Evolutionary conservation across 2,113 vertebrate genomes (phyloP).

Genomic region (Gobius niger): DNA sequence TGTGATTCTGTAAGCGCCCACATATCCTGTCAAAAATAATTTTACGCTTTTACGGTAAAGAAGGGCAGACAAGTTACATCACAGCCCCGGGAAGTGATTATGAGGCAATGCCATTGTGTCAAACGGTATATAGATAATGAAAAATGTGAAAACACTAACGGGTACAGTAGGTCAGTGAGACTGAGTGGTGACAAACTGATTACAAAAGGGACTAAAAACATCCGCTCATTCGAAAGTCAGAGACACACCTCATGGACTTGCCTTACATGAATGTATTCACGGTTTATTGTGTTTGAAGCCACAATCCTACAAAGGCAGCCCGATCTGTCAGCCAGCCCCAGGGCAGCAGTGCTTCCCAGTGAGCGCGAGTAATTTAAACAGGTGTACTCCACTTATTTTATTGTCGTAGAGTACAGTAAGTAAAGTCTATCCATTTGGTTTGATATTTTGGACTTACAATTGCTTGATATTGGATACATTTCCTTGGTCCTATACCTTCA

Average conservation of each 20-base stretch:
- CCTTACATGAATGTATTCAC: no score
- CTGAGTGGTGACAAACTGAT: no score
- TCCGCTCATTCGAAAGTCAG: not conserved
- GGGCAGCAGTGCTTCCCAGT: not conserved
- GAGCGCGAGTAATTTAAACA: no score
- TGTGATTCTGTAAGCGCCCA: slow-evolving; percentile 30
- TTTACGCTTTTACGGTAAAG: slow-evolving; percentile 12
- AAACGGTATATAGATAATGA: not conserved
- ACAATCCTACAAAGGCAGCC: not conserved
- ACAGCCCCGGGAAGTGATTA: slow-evolving; percentile 16
- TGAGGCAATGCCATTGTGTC: slow-evolving; percentile 10
- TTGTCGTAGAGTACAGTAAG: no score
- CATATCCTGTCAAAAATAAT: slow-evolving; percentile 45
- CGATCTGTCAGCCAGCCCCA: not conserved
- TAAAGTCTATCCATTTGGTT: no score
- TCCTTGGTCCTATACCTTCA: not conserved
- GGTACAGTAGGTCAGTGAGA: no score
- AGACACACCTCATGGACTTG: no score
- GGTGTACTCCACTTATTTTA: no score
- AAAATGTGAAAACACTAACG: not conserved
- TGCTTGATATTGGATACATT: not conserved
- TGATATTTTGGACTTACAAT: not conserved
- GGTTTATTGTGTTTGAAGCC: not conserved
- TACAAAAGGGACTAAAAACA: no score
- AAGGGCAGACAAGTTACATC: slow-evolving; percentile 26